phyloP scores from a whole-genome alignment of 2,888 invertebrate genomes.

The Auanema freiburgensis region DNA sequence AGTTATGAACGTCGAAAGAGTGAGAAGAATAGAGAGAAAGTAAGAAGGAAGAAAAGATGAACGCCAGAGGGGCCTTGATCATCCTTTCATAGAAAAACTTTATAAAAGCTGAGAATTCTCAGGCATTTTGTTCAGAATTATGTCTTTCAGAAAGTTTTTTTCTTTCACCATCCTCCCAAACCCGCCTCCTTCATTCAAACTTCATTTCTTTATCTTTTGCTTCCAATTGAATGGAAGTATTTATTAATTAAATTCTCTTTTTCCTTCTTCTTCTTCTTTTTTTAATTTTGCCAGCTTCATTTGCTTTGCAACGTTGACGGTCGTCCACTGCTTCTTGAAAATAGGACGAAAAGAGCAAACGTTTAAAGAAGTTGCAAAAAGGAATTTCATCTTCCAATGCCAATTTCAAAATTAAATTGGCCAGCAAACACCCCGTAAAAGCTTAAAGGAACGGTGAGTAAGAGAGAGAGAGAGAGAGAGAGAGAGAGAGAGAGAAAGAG shows the following conservation, averaged over 20 bases:
- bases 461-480: not conserved
- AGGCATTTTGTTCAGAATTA: not conserved
- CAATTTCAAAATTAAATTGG: constrained; percentile 12
- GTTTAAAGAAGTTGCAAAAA: not conserved
- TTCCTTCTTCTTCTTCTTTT: not conserved
- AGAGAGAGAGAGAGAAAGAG: not conserved
- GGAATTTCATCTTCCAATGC: no score
- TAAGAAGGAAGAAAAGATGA: not conserved
- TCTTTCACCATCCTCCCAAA: not conserved
- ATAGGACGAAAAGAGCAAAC: not conserved
- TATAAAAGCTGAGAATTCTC: not conserved
- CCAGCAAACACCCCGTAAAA: not conserved
- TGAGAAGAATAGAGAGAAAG: constrained; percentile 4
- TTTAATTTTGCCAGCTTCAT: not conserved
- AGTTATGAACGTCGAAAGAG: not conserved
- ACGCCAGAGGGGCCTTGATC: not conserved
- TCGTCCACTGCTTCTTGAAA: not conserved
- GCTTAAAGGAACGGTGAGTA: constrained; percentile 1
- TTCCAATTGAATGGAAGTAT: not conserved
- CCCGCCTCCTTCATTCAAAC: constrained; percentile 1
- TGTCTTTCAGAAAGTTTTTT: not conserved
- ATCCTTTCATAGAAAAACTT: not conserved
- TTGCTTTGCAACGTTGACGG: not conserved
- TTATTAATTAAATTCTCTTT: not conserved
- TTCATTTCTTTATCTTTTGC: not conserved